Evolutionary conservation across 2,888 invertebrate genomes (phyloP), one percentile per base, ranked within the genome.

Genomic region (Hedychridium roseum): DNA sequence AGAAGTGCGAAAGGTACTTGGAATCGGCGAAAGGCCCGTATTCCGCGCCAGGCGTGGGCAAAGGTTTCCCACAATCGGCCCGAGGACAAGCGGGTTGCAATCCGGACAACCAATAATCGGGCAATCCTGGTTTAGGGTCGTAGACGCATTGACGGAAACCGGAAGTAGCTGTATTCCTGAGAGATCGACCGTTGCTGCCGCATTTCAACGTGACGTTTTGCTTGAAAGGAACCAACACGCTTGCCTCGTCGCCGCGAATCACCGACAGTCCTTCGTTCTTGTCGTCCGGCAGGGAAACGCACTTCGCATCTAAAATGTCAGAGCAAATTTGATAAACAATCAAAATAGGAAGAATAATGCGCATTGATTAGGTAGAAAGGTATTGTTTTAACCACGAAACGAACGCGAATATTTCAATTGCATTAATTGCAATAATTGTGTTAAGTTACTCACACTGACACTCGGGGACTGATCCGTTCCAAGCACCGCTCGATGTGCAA

Each of bases 71-170:
- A 72, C 97, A 97, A 70, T 97, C 92, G 41, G 89, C 86, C 64
- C 95, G 84, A 1, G 94, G 94, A 71, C 95, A 96, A 37, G 90
- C 87, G 0, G 95, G 95, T 64, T 88, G 85, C 32, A 87, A 82
- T 39, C 95, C 95, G 42, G 94, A 93, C 2, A 94, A 80, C 94
- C 94, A 94, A 71, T 94, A 94, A 70, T 93, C 91, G 1, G 93
- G 93, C 44, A 91, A 83, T 70, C 92, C 93, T 27, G 91, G 88
- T 79, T 92, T 92, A 0, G 96, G 96, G 80, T 97, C 95, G 73
- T 94, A 97, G 16, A 95, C 96, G 79, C 97, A 97, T 76, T 97
- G 96, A 51, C 97, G 87, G 78, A 94, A 95, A 1, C 86, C 84
- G 4, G 95, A 87, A 2, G 93, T 89, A 0, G 91, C 85, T 1